These are phyloP conservation scores for Anthonomus grandis DNA, from an alignment of 1,140 invertebrate genomes.

Conservation along the genomic window DNA sequence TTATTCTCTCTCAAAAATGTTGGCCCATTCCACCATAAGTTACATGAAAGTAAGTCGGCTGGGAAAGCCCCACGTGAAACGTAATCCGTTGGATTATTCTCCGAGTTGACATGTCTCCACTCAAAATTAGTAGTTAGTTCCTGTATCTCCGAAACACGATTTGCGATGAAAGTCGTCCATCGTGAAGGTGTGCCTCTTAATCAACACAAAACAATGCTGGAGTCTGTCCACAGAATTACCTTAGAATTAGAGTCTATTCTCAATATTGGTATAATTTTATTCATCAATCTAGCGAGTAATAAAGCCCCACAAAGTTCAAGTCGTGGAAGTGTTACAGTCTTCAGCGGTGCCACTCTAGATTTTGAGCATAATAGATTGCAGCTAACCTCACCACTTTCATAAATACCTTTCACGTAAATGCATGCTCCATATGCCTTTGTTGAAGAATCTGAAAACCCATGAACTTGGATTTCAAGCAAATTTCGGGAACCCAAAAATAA, in stretches of 20 bases:
- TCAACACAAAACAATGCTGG: slow-evolving; percentile 14
- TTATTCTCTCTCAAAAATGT: not conserved
- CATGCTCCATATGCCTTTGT: no score
- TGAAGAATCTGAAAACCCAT: not conserved
- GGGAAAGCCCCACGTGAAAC: not conserved
- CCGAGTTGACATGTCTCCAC: slow-evolving; percentile 1
- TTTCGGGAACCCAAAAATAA: slow-evolving; percentile 18
- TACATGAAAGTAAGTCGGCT: not conserved
- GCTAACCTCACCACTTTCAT: not conserved
- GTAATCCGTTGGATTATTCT: slow-evolving; percentile 1
- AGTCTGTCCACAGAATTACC: not conserved
- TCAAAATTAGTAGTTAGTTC: not conserved
- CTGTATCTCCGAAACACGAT: not conserved
- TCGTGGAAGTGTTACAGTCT: not conserved
- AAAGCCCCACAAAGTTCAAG: slow-evolving; percentile 23
- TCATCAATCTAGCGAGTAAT: slow-evolving; percentile 18
- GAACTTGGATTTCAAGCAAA: slow-evolving; percentile 1
- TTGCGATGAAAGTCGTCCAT: slow-evolving; percentile 1
- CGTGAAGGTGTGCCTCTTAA: not conserved
- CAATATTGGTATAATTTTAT: not conserved
- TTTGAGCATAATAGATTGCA: not conserved
- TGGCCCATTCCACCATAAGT: not conserved
- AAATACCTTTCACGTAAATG: not conserved
- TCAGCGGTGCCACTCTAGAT: not conserved
- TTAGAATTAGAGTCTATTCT: not conserved